Percentiles rank a stretch among this genome's conserved stretches.
Conservation (phyloP, 2,797 vertebrate species). For the Tarsius wallacei region DNA sequence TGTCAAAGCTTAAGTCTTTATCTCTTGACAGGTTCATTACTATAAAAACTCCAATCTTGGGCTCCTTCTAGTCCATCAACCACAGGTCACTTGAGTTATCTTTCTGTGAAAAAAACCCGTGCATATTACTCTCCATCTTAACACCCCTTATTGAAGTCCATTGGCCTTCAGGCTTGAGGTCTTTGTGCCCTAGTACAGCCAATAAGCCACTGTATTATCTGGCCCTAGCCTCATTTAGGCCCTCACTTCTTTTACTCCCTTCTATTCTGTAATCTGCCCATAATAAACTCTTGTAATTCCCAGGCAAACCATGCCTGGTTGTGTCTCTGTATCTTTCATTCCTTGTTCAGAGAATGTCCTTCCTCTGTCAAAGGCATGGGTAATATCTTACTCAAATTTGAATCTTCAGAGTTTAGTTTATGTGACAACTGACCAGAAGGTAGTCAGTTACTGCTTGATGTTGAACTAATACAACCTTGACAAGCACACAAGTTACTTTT, state of each 20-base stretch:
- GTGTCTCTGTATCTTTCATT: not conserved
- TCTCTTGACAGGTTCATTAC: not conserved
- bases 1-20: not conserved
- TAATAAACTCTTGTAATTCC: not conserved
- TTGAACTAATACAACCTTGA: not conserved
- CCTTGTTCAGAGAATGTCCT: not conserved
- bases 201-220: not conserved
- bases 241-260: not conserved
- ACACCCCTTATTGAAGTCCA: not conserved
- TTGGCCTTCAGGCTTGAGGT: not conserved
- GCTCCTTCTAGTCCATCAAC: not conserved
- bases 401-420: constrained; percentile 28
- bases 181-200: not conserved
- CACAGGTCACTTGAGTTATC: not conserved
- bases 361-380: constrained; percentile 17
- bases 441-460: not conserved
- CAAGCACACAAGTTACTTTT: not conserved
- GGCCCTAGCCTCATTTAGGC: not conserved
- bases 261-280: not conserved
- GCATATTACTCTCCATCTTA: not conserved
- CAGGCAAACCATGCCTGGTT: not conserved
- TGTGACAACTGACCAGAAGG: not conserved
- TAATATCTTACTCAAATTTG: not conserved
- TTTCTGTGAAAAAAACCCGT: not conserved
- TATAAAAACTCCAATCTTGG: not conserved